phyloP scores from a whole-genome alignment of 2,113 vertebrate species.

The Piaya cayana region DNA sequence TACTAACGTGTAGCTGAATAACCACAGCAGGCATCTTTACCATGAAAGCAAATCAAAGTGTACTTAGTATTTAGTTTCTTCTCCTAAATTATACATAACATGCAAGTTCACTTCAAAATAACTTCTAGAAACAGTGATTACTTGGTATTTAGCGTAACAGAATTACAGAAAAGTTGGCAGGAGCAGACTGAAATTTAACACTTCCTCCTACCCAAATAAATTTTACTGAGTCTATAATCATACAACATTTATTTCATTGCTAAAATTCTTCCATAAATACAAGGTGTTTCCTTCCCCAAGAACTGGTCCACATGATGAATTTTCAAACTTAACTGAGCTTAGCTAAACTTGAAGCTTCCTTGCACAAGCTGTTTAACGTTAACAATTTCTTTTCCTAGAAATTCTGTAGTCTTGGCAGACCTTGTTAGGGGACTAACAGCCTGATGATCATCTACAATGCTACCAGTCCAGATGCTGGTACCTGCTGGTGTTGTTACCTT shows the following conservation, averaged over 20 bases:
- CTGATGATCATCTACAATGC: neutral
- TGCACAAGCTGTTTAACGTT: neutral
- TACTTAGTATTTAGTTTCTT: constrained; percentile 3
- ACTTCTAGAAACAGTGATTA: constrained; percentile 5
- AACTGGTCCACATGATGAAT: neutral
- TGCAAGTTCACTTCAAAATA: constrained; percentile 6
- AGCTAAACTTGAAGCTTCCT: neutral
- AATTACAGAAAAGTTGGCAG: neutral
- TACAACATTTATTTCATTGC: neutral
- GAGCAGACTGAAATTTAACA: constrained; percentile 28
- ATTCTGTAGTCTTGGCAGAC: neutral
- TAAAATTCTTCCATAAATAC: constrained; percentile 37
- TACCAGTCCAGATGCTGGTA: neutral
- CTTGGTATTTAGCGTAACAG: neutral
- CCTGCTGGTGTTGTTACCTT: neutral
- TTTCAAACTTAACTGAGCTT: neutral
- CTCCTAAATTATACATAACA: neutral
- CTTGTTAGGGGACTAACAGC: neutral
- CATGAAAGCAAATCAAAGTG: neutral
- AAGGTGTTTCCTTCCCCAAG: neutral
- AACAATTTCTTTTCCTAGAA: neutral
- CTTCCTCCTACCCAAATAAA: constrained; percentile 2
- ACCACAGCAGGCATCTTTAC: neutral
- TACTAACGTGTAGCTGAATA: neutral
- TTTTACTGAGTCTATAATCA: constrained; percentile 15